phyloP scores from a whole-genome alignment of 2,113 vertebrate species.

The Hemiscyllium ocellatum region DNA sequence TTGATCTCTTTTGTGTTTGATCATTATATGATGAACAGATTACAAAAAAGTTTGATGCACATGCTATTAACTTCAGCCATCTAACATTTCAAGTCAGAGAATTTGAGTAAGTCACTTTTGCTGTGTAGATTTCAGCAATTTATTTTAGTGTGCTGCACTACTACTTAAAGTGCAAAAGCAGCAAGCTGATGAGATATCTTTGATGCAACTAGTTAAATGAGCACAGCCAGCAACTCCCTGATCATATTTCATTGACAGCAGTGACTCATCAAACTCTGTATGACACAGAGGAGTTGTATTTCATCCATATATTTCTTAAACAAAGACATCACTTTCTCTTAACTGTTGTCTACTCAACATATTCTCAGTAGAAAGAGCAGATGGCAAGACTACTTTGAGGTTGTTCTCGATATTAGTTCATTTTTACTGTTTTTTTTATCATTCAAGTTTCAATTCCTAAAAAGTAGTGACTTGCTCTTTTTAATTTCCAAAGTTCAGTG shows the following conservation, averaged over 20 bases:
- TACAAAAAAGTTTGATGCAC: background rate
- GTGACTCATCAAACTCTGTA: background rate
- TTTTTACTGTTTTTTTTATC: background rate
- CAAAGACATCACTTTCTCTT: background rate
- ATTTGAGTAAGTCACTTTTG: background rate
- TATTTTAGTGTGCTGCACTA: background rate
- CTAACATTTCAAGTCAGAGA: background rate
- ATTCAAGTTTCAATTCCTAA: background rate
- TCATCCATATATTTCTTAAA: background rate
- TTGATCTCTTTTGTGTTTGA: background rate
- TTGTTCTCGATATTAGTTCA: background rate
- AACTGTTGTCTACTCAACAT: background rate
- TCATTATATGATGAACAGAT: background rate
- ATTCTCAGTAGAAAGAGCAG: background rate
- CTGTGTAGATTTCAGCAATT: background rate
- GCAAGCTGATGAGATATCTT: background rate
- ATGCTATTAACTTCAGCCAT: background rate
- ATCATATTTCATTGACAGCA: background rate
- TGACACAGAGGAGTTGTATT: background rate
- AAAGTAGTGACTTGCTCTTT: no score
- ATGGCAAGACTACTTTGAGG: background rate
- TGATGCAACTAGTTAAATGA: background rate
- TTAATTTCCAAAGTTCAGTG: background rate
- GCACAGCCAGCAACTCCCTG: background rate
- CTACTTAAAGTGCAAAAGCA: background rate